Evolutionary conservation across 2,797 vertebrate species (phyloP).

Genomic region (Acrossocheilus fasciatus): DNA sequence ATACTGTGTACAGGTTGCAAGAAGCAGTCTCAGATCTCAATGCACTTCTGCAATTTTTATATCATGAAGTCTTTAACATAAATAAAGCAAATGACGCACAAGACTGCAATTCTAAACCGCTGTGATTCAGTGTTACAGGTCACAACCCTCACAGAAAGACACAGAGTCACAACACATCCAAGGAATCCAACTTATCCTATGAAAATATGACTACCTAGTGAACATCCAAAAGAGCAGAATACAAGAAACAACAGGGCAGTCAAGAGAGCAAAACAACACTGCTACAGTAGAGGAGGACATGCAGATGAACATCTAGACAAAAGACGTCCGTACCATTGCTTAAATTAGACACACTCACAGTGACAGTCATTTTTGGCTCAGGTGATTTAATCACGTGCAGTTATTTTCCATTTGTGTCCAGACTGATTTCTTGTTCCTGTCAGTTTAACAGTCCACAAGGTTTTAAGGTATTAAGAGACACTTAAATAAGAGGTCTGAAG

Average conservation of each 20-base stretch:
- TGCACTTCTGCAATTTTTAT: neutral
- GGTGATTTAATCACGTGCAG: conserved; percentile 11
- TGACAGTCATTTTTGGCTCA: neutral
- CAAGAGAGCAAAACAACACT: neutral
- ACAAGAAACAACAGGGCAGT: neutral
- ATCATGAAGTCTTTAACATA: neutral
- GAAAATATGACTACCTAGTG: neutral
- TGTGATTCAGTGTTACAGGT: neutral
- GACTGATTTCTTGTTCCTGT: neutral
- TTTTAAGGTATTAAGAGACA: neutral
- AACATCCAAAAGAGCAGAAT: neutral
- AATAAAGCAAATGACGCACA: neutral
- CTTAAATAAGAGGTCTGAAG: neutral
- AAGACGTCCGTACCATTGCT: neutral
- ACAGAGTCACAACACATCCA: neutral
- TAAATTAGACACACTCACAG: conserved; percentile 1
- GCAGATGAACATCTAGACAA: neutral
- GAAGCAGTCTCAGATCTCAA: neutral
- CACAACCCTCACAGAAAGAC: neutral
- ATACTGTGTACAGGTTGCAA: neutral
- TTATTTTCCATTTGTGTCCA: conserved; percentile 28
- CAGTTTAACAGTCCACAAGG: conserved; percentile 10
- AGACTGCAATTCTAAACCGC: neutral
- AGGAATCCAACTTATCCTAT: neutral
- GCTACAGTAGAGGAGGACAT: neutral